Percentiles rank a stretch among this genome's conserved stretches.
These are phyloP conservation scores for Tragopan temminckii DNA, from an alignment of 2,797 vertebrate genomes.

Conservation along the genomic window DNA sequence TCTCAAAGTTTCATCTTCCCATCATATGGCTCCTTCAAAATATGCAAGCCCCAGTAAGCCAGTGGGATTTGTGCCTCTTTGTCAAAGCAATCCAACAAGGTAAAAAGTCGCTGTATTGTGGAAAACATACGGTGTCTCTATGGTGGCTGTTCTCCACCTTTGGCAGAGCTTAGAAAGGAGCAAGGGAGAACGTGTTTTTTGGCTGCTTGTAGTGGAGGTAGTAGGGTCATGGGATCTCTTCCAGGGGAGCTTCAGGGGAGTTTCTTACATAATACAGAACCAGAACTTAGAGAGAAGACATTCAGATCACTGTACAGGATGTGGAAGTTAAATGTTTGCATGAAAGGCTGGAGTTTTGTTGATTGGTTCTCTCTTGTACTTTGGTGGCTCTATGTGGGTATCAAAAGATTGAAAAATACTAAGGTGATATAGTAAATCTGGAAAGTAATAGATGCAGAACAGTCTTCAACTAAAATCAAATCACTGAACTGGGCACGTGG, in stretches of 20 bases:
- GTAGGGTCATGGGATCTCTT: background rate
- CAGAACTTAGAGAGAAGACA: background rate
- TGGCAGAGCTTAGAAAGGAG: background rate
- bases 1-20: background rate
- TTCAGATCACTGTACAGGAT: background rate
- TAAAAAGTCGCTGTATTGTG: background rate
- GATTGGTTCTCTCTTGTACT: background rate
- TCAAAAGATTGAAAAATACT: background rate
- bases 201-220: background rate
- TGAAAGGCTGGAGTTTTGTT: background rate
- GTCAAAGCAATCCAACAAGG: background rate
- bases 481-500: background rate
- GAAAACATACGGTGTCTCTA: accelerated
- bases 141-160: background rate
- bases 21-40: background rate
- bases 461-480: background rate
- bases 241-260: background rate
- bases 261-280: background rate
- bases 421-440: background rate
- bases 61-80: background rate
- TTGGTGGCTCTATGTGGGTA: background rate
- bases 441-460: background rate
- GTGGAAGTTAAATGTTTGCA: background rate
- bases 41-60: background rate
- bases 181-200: background rate